Base-by-base conservation (phyloP, 1,140 invertebrate species). In the Sinella curviseta region DNA sequence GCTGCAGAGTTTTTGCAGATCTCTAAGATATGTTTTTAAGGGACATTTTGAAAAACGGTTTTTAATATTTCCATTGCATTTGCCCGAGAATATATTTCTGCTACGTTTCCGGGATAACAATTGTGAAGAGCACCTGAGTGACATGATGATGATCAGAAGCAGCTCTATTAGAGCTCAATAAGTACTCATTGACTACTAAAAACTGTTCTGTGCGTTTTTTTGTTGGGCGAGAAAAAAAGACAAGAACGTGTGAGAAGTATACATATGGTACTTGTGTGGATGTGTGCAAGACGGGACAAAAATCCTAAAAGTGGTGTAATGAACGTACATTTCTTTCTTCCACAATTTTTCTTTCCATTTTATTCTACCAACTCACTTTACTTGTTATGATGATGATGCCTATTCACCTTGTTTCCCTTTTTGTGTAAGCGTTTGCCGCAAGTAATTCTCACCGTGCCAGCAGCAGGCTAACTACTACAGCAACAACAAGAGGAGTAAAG, bases 331-430 rank as follows among this genome's bases (percentile, higher is more conserved):
- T n/a, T n/a, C n/a, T n/a, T n/a, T n/a, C n/a, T n/a, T n/a, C n/a
- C n/a, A n/a, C n/a, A n/a, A n/a, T n/a, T n/a, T n/a, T n/a, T n/a
- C n/a, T n/a, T n/a, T n/a, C n/a, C n/a, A n/a, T n/a, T n/a, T n/a
- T n/a, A n/a, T n/a, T n/a, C n/a, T n/a, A n/a, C n/a, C n/a, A n/a
- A n/a, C n/a, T n/a, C n/a, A n/a, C n/a, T n/a, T n/a, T n/a, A n/a
- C n/a, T n/a, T n/a, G n/a, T n/a, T n/a, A n/a, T n/a, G n/a, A n/a
- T n/a, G n/a, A n/a, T n/a, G n/a, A n/a, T n/a, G n/a, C n/a, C n/a
- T 70, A 24, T 70, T 70, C 65, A 70, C 65, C 65, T 70, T 70
- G 28, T 70, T 70, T 70, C 65, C 65, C 31, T 70, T 70, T 70
- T 70, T 30, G 2, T 30, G 26, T 70, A 30, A 70, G 65, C 31